Evolutionary conservation across 2,888 invertebrate genomes (phyloP).

Genomic region (Scelioninae gen. 1): DNA sequence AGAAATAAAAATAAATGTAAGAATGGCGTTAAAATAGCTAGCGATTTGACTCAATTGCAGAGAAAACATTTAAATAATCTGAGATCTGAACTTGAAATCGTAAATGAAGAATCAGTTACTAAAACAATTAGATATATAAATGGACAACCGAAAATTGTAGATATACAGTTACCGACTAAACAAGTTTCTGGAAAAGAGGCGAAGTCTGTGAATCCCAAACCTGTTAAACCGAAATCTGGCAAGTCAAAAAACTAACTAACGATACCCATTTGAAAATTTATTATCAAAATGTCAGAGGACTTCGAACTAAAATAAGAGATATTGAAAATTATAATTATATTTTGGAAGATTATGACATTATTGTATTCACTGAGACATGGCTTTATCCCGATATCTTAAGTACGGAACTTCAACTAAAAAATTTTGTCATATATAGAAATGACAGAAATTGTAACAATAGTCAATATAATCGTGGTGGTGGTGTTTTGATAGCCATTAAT

Average conservation of each 20-base stretch:
- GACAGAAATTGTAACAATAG: not conserved
- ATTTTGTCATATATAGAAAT: not conserved
- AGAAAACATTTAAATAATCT: not conserved
- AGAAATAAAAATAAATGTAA: not conserved
- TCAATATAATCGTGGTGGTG: not conserved
- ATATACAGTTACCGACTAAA: not conserved
- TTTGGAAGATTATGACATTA: not conserved
- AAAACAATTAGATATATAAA: not conserved
- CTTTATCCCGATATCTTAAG: not conserved
- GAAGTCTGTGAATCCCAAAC: not conserved
- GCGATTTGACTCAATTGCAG: not conserved
- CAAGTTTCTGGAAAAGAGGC: not conserved
- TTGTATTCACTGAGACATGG: not conserved
- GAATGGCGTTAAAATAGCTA: not conserved
- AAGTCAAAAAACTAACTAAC: not conserved
- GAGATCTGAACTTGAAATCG: not conserved
- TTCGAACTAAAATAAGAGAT: not conserved
- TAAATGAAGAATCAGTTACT: not conserved
- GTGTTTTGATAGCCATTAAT: constrained; percentile 15
- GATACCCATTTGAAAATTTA: not conserved
- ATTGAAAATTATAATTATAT: not conserved
- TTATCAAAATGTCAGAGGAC: not conserved
- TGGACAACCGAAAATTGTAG: constrained; percentile 1
- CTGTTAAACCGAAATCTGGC: not conserved
- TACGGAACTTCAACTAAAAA: not conserved